Conservation (phyloP, 2,113 vertebrate species). For the Origma solitaria region DNA sequence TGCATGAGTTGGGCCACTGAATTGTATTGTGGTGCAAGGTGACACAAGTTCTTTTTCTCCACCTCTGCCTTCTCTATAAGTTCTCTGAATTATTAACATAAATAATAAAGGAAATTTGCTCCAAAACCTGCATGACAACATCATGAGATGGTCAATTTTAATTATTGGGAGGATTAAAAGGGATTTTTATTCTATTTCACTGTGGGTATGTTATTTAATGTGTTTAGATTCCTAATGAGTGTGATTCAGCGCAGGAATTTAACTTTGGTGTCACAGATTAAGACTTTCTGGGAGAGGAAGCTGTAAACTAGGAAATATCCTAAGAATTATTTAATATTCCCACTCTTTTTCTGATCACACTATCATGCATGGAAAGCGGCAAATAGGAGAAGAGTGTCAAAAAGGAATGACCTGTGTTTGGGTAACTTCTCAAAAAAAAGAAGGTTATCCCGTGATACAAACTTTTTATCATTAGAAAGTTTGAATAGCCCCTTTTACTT, state of each 20-base stretch:
- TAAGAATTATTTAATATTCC: background rate
- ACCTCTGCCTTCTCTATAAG: background rate
- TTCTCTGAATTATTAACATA: background rate
- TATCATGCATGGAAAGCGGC: background rate
- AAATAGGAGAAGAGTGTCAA: background rate
- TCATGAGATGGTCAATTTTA: background rate
- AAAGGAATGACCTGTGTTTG: background rate
- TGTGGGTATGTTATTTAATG: background rate
- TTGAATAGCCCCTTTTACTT: background rate
- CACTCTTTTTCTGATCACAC: background rate
- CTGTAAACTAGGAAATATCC: background rate
- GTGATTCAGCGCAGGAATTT: background rate
- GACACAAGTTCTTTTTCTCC: background rate
- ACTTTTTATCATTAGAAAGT: background rate
- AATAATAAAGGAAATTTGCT: background rate
- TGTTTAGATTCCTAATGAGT: background rate
- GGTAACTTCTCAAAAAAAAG: background rate
- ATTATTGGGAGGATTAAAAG: background rate
- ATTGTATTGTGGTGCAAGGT: background rate
- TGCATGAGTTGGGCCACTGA: background rate
- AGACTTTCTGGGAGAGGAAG: accelerated
- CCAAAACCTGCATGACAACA: background rate
- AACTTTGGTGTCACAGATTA: background rate
- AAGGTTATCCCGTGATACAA: background rate
- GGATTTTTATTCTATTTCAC: background rate